phyloP scores from a whole-genome alignment of 2,113 vertebrate genomes.

The Petaurus breviceps region DNA sequence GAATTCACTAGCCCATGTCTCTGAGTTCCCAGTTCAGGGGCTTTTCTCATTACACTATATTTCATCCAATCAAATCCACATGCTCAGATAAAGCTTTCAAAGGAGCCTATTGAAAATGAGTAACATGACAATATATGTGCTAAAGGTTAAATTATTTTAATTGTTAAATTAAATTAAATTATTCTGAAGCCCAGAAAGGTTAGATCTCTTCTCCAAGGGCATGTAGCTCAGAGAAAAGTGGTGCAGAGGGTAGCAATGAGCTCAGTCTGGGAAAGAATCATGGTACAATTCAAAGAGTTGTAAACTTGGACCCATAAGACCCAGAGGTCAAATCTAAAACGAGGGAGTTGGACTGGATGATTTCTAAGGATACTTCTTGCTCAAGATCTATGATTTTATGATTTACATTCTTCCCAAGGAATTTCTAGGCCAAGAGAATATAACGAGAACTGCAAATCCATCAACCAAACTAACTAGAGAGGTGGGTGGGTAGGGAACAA shows the following conservation, averaged over 20 bases:
- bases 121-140: not conserved
- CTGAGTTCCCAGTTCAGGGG: not conserved
- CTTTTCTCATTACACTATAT: not conserved
- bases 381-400: not conserved
- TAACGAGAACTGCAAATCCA: not conserved
- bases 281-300: not conserved
- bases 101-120: not conserved
- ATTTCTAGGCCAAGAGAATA: not conserved
- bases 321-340: not conserved
- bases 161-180: no score
- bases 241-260: not conserved
- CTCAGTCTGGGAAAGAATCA: not conserved
- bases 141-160: not conserved
- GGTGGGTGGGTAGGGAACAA: not conserved
- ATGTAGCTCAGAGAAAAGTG: not conserved
- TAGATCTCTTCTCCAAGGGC: not conserved
- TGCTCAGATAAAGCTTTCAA: not conserved
- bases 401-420: not conserved
- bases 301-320: not conserved
- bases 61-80: not conserved
- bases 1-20: not conserved
- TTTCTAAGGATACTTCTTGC: not conserved
- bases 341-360: not conserved
- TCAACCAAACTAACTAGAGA: not conserved
- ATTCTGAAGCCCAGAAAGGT: not conserved